Evolutionary conservation across 2,888 invertebrate species (phyloP).

Genomic region (Acrocyrtus sp.): DNA sequence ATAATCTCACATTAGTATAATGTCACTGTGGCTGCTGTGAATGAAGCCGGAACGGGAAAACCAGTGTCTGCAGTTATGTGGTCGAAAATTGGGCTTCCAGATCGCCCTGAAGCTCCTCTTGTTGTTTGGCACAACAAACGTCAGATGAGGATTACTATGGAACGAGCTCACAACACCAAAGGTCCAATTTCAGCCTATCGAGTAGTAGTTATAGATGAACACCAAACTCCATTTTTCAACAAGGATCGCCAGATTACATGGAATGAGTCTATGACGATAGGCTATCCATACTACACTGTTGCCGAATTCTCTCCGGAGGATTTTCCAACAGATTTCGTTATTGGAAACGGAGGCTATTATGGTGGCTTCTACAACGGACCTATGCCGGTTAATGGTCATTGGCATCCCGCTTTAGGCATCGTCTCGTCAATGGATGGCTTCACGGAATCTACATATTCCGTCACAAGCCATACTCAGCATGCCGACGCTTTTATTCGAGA

Average conservation of each 20-base stretch:
- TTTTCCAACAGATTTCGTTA: slow-evolving; percentile 70
- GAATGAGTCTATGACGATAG: slow-evolving; percentile 75
- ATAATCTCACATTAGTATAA: too few relatives aligned
- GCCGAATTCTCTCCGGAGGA: slow-evolving; percentile 78
- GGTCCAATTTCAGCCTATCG: slow-evolving; percentile 82
- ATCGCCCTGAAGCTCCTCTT: slow-evolving; percentile 74
- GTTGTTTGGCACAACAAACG: slow-evolving; percentile 73
- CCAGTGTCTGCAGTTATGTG: slow-evolving; percentile 71
- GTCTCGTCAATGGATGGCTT: slow-evolving; percentile 76
- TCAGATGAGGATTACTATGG: slow-evolving; percentile 75
- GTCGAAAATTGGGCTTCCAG: slow-evolving; percentile 79
- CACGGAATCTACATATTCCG: slow-evolving; percentile 75
- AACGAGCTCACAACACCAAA: slow-evolving; percentile 75
- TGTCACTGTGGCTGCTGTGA: slow-evolving; percentile 75
- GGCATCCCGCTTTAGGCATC: slow-evolving; percentile 78
- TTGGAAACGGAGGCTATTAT: slow-evolving; percentile 81
- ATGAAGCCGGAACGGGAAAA: slow-evolving; percentile 71
- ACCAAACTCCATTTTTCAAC: slow-evolving; percentile 70
- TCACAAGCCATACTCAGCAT: slow-evolving; percentile 69
- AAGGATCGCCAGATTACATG: slow-evolving; percentile 74
- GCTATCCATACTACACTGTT: slow-evolving; percentile 82
- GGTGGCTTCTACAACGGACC: slow-evolving; percentile 83
- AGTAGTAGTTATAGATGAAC: slow-evolving; percentile 78
- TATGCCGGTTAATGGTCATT: slow-evolving; percentile 72
- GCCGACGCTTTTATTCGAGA: slow-evolving; percentile 64